Conservation (phyloP, 1,140 invertebrate genomes). For the Rhagoletis pomonella region DNA sequence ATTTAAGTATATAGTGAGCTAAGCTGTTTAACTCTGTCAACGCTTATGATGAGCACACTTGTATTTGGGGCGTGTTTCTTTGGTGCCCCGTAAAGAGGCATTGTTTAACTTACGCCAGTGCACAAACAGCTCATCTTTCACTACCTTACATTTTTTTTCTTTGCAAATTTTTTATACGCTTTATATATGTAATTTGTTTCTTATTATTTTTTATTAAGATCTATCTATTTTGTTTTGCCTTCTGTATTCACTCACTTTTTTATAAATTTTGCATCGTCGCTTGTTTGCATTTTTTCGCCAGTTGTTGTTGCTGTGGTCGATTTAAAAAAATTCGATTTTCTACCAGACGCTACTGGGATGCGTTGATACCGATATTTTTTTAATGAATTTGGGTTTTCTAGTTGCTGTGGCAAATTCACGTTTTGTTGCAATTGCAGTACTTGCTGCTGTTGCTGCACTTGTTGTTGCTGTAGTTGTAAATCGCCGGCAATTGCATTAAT, state of each 20-base stretch:
- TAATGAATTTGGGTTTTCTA: constrained; percentile 43
- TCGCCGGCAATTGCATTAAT: constrained; percentile 69
- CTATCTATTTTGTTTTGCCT: constrained; percentile 47
- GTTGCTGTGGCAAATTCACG: constrained; percentile 28
- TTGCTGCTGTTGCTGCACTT: constrained; percentile 53
- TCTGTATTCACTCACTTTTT: constrained; percentile 76
- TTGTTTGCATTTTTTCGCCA: constrained; percentile 75
- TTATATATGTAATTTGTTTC: constrained; percentile 33
- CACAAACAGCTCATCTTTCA: constrained; percentile 45
- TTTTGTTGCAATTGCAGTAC: constrained; percentile 25
- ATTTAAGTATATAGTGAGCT: neutral
- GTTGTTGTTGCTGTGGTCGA: constrained; percentile 53
- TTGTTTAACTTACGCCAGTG: constrained; percentile 38
- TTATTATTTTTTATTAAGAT: constrained; percentile 10
- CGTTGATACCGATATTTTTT: constrained; percentile 49
- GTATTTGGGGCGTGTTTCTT: constrained; percentile 12
- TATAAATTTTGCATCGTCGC: constrained; percentile 79
- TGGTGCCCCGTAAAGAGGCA: neutral
- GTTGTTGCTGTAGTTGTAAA: constrained; percentile 58
- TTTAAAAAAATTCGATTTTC: neutral
- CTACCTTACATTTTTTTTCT: neutral
- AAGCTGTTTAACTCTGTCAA: neutral
- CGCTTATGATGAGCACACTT: neutral
- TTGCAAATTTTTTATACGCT: constrained; percentile 10
- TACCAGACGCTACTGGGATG: constrained; percentile 41